phyloP scores from a whole-genome alignment of 2,113 vertebrate genomes.

The Pollachius pollachius region DNA sequence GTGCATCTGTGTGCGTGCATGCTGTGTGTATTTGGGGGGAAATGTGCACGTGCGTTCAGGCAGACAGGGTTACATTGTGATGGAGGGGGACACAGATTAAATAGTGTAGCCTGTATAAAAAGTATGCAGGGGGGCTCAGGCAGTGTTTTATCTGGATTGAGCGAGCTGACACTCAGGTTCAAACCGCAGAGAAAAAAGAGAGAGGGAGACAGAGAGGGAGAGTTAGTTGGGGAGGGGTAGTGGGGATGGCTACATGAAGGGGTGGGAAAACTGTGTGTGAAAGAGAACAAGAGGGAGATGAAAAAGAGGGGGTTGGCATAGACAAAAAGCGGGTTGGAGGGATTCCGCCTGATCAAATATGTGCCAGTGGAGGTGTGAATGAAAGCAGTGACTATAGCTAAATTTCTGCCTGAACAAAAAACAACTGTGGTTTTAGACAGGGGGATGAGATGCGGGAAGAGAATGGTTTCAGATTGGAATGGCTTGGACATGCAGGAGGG shows the following conservation, averaged over 20 bases:
- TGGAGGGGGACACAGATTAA: constrained; percentile 56
- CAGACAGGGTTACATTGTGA: constrained; percentile 41
- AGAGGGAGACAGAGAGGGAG: constrained; percentile 29
- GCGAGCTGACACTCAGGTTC: constrained; percentile 41
- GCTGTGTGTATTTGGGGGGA: neutral
- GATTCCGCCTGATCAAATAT: constrained; percentile 72
- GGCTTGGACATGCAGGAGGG: constrained; percentile 22
- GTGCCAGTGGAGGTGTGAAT: constrained; percentile 71
- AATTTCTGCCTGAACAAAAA: constrained; percentile 59
- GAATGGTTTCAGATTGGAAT: constrained; percentile 32
- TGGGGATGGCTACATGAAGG: constrained; percentile 39
- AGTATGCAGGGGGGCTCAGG: constrained; percentile 56
- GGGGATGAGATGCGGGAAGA: constrained; percentile 14
- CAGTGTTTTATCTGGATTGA: constrained; percentile 47
- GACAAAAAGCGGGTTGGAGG: constrained; percentile 58
- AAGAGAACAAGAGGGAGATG: constrained; percentile 68
- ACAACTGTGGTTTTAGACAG: constrained; percentile 44
- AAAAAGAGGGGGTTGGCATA: constrained; percentile 48
- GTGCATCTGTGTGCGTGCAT: neutral
- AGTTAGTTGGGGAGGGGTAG: constrained; percentile 17
- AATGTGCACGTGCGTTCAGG: constrained; percentile 1
- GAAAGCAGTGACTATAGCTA: constrained; percentile 71
- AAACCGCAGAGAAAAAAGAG: constrained; percentile 29
- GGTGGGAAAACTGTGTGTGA: constrained; percentile 71
- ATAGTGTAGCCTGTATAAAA: constrained; percentile 56